Evolutionary conservation across 2,888 invertebrate genomes (phyloP), one percentile per base, ranked within the genome.

Genomic region (Nymphalis urticae): DNA sequence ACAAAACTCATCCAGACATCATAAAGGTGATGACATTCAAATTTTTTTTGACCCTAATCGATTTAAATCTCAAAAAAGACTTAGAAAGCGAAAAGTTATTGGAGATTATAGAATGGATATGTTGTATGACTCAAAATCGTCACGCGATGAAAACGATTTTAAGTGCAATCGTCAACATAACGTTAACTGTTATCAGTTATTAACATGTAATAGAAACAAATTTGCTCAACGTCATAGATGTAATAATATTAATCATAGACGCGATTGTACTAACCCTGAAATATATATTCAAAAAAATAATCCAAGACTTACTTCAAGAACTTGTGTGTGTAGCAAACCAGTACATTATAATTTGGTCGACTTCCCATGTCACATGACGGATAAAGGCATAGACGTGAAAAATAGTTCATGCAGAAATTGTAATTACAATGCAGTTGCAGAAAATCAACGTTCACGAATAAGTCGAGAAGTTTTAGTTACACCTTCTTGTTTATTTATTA

Each of bases 31-130:
- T 9, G 67, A 75, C 21, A 62, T 75, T 32, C 67, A 76, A 63
- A 70, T 76, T 36, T 66, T 79, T 48, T 78, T 71, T 70, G 66
- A 62, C 36, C 72, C 73, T 19, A 60, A 75, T 70, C 66, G 73
- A 61, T 58, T 72, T 1, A 73, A 66, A 19, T 42, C 48, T 24
- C 58, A 54, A 47, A 62, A 62, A 32, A 69, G 53, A 51, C 36
- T 32, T 13, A 69, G 64, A 50, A 68, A 66, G 24, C 50, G 17
- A 42, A 65, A 58, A 1, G 10, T 51, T 62, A 27, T 17, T 16
- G 47, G 60, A n/a, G 58, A 66, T 24, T 50, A 10, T 9, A 64
- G 47, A 64, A 27, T 64, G 19, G 63, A 70, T 61, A 51, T 68
- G 47, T 58, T 63, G n/a, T 68, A 70, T 48, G 64, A 70, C 51